Evolutionary conservation across 2,888 invertebrate genomes (phyloP).

Genomic region (Scelioninae gen. 1): DNA sequence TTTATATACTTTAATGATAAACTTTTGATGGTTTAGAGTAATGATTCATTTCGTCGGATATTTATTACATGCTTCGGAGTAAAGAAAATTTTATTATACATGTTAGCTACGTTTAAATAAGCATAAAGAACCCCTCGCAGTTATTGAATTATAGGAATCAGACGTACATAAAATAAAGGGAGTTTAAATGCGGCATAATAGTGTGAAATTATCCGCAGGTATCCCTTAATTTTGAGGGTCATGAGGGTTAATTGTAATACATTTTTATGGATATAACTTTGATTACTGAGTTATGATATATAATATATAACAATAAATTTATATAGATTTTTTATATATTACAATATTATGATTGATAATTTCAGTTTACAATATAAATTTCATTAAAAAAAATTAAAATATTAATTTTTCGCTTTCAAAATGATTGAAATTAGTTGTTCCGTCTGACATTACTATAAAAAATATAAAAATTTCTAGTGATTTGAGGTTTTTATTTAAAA

Average conservation of each 20-base stretch:
- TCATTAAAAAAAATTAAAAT: too few relatives aligned
- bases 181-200: slow-evolving; percentile 25
- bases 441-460: too few relatives aligned
- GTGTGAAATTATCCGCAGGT: slow-evolving; percentile 22
- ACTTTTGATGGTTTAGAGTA: slow-evolving; percentile 6
- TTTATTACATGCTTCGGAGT: background rate
- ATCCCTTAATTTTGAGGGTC: slow-evolving; percentile 29
- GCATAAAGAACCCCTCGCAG: slow-evolving; percentile 23
- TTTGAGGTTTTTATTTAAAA: too few relatives aligned
- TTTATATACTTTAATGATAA: slow-evolving; percentile 1
- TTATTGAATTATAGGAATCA: slow-evolving; percentile 38
- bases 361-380: too few relatives aligned
- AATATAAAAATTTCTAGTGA: too few relatives aligned
- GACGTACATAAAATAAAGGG: slow-evolving; percentile 45
- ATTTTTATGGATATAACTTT: slow-evolving; percentile 33
- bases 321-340: too few relatives aligned
- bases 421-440: too few relatives aligned
- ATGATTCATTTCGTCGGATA: slow-evolving; percentile 11
- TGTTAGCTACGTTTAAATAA: slow-evolving; percentile 22
- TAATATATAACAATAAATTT: too few relatives aligned
- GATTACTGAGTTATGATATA: slow-evolving; percentile 4
- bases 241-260: slow-evolving; percentile 28
- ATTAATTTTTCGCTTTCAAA: too few relatives aligned
- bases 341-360: too few relatives aligned
- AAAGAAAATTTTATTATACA: slow-evolving; percentile 14